Evolutionary conservation across 2,113 vertebrate genomes (phyloP), one percentile per base, ranked within the genome.

Genomic region (Anser brachyrhynchus): DNA sequence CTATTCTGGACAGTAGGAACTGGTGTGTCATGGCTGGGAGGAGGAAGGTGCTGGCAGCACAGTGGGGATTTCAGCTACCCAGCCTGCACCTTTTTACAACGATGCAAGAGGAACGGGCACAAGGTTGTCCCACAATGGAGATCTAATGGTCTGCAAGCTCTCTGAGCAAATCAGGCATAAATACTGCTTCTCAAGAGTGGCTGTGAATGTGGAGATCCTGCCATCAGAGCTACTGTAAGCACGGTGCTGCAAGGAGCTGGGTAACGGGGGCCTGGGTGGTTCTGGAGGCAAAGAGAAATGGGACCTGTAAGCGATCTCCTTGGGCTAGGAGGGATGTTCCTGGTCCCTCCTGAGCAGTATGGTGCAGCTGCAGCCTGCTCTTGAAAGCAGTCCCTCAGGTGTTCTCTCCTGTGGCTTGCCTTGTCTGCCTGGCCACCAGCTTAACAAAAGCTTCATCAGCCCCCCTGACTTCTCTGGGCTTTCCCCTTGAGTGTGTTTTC

Each of bases 401-500:
- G 37, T 49, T 79, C 64, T 89, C 23, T 84, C 7, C 25, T 13
- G 20, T 84, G 52, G 22, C 35, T 33, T 33, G 41, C 41, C n/a
- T 74, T 62, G 37, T 13, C 31, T 89, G 25, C 25, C 41, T 95
- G 75, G 14, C 49, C 17, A 23, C 41, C 41, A 81, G 67, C 57
- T 31, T 46, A 3, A 3, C 52, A 70, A 67, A 71, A 90, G 49
- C 46, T 86, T 77, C 0, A 8, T 78, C 69, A 81, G 61, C 54
- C 43, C 41, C 72, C 72, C 52, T 72, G 72, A 39, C 55, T 72
- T 25, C 80, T 82, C 39, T 89, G 89, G 92, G 70, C 49, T 89
- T 92, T 87, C 92, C 82, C 57, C 78, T 61, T 78, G 14, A 29
- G 39, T 44, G 33, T 83, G 35, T 84, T 87, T 77, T 87, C 44